Evolutionary conservation across 2,888 invertebrate genomes (phyloP).

Genomic region (Dynastes grantii): DNA sequence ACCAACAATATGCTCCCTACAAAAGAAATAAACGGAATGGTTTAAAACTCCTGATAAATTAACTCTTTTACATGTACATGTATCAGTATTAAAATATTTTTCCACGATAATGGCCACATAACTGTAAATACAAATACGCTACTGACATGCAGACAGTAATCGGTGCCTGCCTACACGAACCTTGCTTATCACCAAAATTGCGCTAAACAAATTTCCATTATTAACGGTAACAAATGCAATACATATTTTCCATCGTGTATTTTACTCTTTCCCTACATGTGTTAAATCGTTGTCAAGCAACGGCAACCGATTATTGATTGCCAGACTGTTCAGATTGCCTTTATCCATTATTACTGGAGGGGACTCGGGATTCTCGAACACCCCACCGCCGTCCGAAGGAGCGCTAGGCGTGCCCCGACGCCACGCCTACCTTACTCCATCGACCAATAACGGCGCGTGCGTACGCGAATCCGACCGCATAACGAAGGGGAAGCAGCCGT

Average conservation of each 20-base stretch:
- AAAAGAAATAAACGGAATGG: too few species aligned
- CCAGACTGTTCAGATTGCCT: constrained; percentile 34
- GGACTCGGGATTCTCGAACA: background rate
- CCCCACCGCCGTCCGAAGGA: constrained; percentile 10
- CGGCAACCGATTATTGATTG: constrained; percentile 40
- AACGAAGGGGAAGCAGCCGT: constrained; percentile 14
- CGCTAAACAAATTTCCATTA: constrained; percentile 43
- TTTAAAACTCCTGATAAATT: too few species aligned
- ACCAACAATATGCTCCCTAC: too few species aligned
- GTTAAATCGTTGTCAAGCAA: constrained; percentile 46
- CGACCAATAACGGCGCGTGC: constrained; percentile 44
- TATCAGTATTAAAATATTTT: background rate
- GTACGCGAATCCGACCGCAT: constrained; percentile 23
- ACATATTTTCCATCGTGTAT: constrained; percentile 15
- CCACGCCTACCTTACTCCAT: constrained; percentile 35
- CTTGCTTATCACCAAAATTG: constrained; percentile 28
- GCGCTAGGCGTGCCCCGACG: constrained; percentile 19
- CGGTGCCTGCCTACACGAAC: background rate
- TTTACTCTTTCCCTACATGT: constrained; percentile 39
- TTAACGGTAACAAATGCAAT: constrained; percentile 38
- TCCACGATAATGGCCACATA: constrained; percentile 15
- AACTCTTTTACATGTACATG: background rate
- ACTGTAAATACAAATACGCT: constrained; percentile 1
- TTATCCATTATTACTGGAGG: constrained; percentile 48
- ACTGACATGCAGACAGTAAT: background rate